Base-by-base conservation (phyloP, 2,888 invertebrate genomes). In the Volucella bombylans region DNA sequence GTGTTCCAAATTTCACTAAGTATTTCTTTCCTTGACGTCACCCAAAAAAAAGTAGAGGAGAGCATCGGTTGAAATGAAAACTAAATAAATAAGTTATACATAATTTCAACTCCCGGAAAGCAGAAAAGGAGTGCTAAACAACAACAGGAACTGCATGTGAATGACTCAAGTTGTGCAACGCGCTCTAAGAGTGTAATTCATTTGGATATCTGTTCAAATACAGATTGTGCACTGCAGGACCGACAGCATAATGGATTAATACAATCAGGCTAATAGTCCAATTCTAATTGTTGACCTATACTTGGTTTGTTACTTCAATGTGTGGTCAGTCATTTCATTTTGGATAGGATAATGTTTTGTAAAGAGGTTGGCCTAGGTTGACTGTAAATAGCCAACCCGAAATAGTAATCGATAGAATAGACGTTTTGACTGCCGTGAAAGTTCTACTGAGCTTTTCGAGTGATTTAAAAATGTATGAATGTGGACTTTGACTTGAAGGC, bases 1-100 rank as follows among this genome's bases (percentile, higher is more conserved):
- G 64, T 74, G 83, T 67, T 80, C 83, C 74, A 80, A 80, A 83
- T 83, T 80, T 83, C 74, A 74, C 68, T 73, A 80, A 80, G 43
- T 59, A 80, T 83, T 80, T 74, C 80, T 74, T 83, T 83, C 80
- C 55, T 69, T 83, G 80, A 69, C 82, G 72, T 82, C 72, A 67
- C 68, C 45, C 49, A 54, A 65, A 15, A 65, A 15, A 55, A 68
- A 77, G 11, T 45, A n/a, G 14, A 68, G 57, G 52, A 64, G 23
- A 23, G 39, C 39, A 64, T 41, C n/a, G 45, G 14, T 2, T 14
- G n/a, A n/a, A 49, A 49, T 39, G 14, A 38, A 55, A 55, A 57
- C 64, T 45, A 57, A 52, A 52, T 10, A 59, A 41, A 12, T 3
- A 50, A 4, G 8, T 14, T 38, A 59, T 72, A 57, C 45, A 52